A percentile compares a stretch with the other conserved stretches of the same genome.
Conservation (phyloP, 2,797 vertebrate species). For the Pseudochirops corinnae region DNA sequence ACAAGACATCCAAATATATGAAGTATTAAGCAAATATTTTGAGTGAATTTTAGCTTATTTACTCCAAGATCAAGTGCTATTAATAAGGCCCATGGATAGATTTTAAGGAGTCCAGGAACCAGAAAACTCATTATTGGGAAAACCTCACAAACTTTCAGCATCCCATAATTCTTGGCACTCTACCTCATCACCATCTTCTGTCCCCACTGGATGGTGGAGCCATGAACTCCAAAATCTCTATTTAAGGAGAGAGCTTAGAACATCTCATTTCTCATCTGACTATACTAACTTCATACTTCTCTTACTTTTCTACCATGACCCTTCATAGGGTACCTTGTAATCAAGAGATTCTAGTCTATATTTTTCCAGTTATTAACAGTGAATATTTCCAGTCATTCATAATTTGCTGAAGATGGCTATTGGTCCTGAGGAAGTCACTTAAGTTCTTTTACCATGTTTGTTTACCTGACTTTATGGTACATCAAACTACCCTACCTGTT, state of each 20-base stretch:
- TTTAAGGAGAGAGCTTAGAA: background rate
- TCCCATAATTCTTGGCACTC: background rate
- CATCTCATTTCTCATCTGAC: background rate
- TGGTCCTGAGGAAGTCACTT: background rate
- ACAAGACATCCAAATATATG: background rate
- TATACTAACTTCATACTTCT: background rate
- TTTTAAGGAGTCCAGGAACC: background rate
- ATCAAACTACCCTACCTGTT: background rate
- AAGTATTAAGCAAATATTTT: background rate
- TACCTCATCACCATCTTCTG: rapidly evolving
- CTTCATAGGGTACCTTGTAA: background rate
- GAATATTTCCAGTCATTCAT: background rate
- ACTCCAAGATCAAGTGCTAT: background rate
- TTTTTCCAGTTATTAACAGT: background rate
- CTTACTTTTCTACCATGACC: background rate
- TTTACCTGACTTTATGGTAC: background rate
- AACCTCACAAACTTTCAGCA: background rate
- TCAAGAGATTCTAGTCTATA: background rate
- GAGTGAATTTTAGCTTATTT: background rate
- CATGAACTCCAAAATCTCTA: background rate
- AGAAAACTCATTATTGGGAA: background rate
- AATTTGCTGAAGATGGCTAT: background rate
- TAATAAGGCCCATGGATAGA: background rate
- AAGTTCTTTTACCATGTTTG: background rate
- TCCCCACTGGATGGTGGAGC: background rate